Evolutionary conservation across 2,888 invertebrate species (phyloP).

Genomic region (Tachystola acroxantha): DNA sequence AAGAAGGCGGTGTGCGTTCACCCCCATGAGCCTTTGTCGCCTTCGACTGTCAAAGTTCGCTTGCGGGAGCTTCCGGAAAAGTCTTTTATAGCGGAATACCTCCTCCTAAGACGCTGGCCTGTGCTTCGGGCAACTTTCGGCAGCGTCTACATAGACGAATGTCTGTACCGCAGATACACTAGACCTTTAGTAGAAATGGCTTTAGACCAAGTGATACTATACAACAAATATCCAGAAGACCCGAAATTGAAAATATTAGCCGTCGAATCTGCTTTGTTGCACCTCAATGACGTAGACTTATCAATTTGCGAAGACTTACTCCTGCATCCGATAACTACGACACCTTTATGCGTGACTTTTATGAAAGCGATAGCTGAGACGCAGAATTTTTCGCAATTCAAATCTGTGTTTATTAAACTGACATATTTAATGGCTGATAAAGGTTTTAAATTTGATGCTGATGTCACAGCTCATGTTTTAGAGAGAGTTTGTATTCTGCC

Average conservation of each 20-base stretch:
- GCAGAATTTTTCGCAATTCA: constrained; percentile 60
- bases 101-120: constrained; percentile 25
- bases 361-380: constrained; percentile 45
- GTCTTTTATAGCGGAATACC: constrained; percentile 44
- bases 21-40: constrained; percentile 29
- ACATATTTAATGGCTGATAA: constrained; percentile 36
- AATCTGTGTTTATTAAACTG: constrained; percentile 44
- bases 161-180: constrained; percentile 34
- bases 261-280: constrained; percentile 37
- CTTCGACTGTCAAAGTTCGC: no score
- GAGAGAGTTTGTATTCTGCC: constrained; percentile 56
- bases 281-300: constrained; percentile 41
- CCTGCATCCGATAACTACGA: constrained; percentile 13
- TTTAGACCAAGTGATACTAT: constrained; percentile 32
- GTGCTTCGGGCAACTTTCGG: constrained; percentile 33
- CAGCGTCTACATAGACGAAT: constrained; percentile 37
- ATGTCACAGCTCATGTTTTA: constrained; percentile 39
- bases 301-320: constrained; percentile 35
- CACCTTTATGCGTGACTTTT: constrained; percentile 41
- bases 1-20: constrained; percentile 33
- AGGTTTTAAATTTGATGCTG: constrained; percentile 27
- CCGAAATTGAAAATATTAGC: constrained; percentile 20
- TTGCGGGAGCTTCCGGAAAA: constrained; percentile 24
- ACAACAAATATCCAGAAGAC: constrained; percentile 20
- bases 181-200: constrained; percentile 46